Evolutionary conservation across 2,888 invertebrate species (phyloP).

Genomic region (Glyphotaelius pellucidus): DNA sequence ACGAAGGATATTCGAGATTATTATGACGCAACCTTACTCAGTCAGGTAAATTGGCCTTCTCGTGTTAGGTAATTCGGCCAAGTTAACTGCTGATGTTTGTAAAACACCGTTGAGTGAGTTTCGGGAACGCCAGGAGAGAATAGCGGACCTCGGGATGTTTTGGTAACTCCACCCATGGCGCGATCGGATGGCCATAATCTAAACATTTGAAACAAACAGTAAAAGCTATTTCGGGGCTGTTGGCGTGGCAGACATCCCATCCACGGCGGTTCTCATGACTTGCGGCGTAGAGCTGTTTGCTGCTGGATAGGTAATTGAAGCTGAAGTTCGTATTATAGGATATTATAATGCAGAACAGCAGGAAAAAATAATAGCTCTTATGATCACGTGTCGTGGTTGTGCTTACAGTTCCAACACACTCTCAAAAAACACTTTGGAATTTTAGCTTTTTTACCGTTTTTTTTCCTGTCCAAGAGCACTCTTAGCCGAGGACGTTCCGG

Average conservation of each 20-base stretch:
- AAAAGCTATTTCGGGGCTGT: slow-evolving; percentile 64
- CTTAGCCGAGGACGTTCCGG: neutral
- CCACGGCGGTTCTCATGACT: neutral
- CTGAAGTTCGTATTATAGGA: neutral
- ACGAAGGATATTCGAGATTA: neutral
- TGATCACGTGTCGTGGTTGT: neutral
- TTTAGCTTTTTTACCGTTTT: neutral
- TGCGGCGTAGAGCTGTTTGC: slow-evolving; percentile 47
- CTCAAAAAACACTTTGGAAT: neutral
- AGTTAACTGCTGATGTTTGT: too few relatives aligned
- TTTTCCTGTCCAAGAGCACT: neutral
- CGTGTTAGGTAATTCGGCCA: neutral
- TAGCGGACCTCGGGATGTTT: neutral
- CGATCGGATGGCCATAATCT: slow-evolving; percentile 65
- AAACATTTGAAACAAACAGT: slow-evolving; percentile 66
- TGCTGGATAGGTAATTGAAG: slow-evolving; percentile 16
- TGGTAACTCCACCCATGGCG: neutral
- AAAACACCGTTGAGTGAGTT: neutral
- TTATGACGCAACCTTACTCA: neutral
- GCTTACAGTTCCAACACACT: neutral
- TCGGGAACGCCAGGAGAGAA: neutral
- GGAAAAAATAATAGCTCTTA: neutral
- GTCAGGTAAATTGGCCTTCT: neutral
- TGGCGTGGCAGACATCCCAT: slow-evolving; percentile 40
- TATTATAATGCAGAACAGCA: neutral